phyloP scores from a whole-genome alignment of 2,888 invertebrate genomes.

The Ophonus ardosiacus region DNA sequence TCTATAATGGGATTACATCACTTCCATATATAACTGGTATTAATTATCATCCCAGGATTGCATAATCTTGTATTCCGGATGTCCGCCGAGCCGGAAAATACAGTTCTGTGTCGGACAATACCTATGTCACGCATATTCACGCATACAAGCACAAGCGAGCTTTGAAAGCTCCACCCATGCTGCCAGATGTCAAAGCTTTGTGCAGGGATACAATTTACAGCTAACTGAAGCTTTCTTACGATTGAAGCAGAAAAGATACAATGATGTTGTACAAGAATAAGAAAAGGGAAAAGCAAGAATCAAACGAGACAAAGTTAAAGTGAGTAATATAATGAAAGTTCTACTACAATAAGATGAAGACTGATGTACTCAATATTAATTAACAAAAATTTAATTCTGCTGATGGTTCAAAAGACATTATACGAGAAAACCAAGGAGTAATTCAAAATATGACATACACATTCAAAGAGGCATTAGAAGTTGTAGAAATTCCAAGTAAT shows the following conservation, averaged over 20 bases:
- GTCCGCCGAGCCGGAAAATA: background rate
- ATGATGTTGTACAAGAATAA: background rate
- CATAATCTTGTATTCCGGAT: background rate
- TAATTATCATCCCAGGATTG: background rate
- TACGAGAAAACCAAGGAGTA: background rate
- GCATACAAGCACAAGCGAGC: background rate
- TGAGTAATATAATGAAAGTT: too few species aligned
- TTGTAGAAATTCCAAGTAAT: too few species aligned
- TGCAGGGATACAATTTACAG: background rate
- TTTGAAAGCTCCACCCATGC: background rate
- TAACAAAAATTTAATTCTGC: background rate
- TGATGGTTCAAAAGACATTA: too few species aligned
- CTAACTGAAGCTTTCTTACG: background rate
- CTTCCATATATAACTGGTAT: too few species aligned
- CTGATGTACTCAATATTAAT: background rate
- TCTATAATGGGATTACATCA: too few species aligned
- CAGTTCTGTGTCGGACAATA: background rate
- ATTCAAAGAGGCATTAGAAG: too few species aligned
- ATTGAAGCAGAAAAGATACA: background rate
- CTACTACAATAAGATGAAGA: too few species aligned
- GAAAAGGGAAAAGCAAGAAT: background rate
- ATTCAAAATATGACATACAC: background rate
- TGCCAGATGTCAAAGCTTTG: background rate
- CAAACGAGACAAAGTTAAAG: background rate
- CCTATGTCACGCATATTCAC: background rate